phyloP scores from a whole-genome alignment of 2,113 vertebrate species.

The Crypturellus undulatus region DNA sequence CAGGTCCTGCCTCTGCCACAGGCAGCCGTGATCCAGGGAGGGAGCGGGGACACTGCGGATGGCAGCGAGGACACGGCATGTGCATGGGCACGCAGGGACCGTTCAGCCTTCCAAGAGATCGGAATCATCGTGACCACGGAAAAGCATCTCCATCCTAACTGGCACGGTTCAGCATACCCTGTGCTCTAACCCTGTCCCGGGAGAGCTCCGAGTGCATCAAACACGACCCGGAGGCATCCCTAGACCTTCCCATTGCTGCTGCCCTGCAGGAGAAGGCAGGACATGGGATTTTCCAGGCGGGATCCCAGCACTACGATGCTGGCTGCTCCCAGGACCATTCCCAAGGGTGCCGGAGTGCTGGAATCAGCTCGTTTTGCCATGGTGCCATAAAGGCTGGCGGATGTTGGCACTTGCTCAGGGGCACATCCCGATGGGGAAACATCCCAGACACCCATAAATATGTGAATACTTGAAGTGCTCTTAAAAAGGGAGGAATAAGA shows the following conservation, averaged over 20 bases:
- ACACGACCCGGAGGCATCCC: not conserved
- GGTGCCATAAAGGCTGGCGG: not conserved
- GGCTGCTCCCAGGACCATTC: not conserved
- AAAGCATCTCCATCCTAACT: not conserved
- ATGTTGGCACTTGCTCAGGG: not conserved
- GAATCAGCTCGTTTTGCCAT: not conserved
- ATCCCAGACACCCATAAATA: slow-evolving; percentile 16
- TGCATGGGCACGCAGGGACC: accelerated
- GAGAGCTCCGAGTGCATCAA: not conserved
- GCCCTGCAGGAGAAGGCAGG: too few relatives aligned
- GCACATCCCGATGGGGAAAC: not conserved
- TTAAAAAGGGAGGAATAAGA: not conserved
- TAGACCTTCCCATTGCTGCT: not conserved
- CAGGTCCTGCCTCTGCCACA: not conserved
- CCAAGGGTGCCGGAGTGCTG: not conserved
- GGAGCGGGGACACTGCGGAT: not conserved
- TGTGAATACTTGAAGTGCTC: not conserved
- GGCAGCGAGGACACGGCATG: not conserved
- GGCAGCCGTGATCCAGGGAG: too few relatives aligned
- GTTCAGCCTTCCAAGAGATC: not conserved
- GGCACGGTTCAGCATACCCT: not conserved
- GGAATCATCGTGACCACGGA: not conserved
- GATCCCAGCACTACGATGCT: not conserved
- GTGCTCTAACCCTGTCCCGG: not conserved
- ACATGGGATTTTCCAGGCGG: not conserved